phyloP scores from a whole-genome alignment of 2,888 invertebrate genomes.

The Ferrisia virgata region DNA sequence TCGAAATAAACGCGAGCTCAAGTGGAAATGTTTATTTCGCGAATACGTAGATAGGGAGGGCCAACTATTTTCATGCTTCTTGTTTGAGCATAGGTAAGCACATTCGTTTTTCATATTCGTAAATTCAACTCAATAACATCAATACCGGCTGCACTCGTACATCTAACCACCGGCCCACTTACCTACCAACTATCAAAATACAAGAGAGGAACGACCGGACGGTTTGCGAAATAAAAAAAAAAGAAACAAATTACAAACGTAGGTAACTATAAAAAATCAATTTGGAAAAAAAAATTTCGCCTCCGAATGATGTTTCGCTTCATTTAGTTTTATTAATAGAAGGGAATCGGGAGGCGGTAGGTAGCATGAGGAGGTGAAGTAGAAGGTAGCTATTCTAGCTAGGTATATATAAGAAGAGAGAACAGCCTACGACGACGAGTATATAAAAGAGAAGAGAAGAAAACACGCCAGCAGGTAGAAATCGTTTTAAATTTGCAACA shows the following conservation, averaged over 20 bases:
- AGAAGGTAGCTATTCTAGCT: not conserved
- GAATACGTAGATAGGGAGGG: not conserved
- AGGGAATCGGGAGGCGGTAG: not conserved
- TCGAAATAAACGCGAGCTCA: not conserved
- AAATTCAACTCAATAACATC: not conserved
- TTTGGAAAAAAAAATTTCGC: not conserved
- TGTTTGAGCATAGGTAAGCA: not conserved
- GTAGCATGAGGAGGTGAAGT: not conserved
- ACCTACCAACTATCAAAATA: not conserved
- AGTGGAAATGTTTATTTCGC: not conserved
- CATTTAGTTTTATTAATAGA: constrained; percentile 1
- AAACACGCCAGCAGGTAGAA: not conserved
- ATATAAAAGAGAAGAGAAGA: not conserved
- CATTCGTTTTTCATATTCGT: not conserved
- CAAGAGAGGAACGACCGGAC: not conserved
- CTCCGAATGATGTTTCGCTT: not conserved
- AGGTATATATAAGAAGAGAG: not conserved
- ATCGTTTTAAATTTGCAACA: constrained; percentile 27
- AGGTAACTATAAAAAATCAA: not conserved
- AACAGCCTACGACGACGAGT: not conserved
- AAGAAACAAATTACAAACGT: not conserved
- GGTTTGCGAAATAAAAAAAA: not conserved
- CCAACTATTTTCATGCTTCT: not conserved
- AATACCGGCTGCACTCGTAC: too few relatives aligned
- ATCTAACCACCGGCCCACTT: not conserved